A percentile compares a stretch with the other conserved stretches of the same genome.
phyloP scores from a whole-genome alignment of 2,888 invertebrate species.

The Lasioglossum vierecki region DNA sequence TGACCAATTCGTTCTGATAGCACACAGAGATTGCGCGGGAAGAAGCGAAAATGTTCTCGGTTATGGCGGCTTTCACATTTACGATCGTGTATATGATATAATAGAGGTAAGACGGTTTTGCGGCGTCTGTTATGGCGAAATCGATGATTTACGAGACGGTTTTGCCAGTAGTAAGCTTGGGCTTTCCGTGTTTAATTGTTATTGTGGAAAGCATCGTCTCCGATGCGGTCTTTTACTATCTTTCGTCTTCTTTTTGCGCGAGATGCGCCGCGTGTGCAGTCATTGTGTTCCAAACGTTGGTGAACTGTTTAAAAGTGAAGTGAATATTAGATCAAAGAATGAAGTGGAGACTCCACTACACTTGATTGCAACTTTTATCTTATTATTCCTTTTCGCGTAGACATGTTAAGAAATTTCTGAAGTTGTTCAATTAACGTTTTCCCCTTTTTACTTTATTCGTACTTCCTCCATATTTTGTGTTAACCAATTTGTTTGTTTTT shows the following conservation, averaged over 20 bases:
- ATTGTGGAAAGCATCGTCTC: background rate
- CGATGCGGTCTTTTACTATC: background rate
- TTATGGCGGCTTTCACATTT: constrained; percentile 44
- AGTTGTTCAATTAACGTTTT: too few species aligned
- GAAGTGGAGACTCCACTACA: too few species aligned
- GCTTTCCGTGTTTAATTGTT: constrained; percentile 20
- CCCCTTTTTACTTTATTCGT: too few species aligned
- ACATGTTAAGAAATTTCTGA: too few species aligned
- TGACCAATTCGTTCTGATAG: constrained; percentile 11
- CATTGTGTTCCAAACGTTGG: background rate
- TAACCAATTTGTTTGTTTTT: too few species aligned
- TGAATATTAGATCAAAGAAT: too few species aligned
- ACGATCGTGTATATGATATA: background rate
- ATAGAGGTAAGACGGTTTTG: constrained; percentile 11
- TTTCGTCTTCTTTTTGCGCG: background rate
- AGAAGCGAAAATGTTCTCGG: constrained; percentile 40
- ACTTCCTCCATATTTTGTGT: too few species aligned
- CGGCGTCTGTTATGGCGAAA: constrained; percentile 18
- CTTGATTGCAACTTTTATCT: too few species aligned
- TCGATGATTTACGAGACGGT: constrained; percentile 29
- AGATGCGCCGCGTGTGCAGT: background rate
- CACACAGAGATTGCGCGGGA: background rate
- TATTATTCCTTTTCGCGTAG: too few species aligned
- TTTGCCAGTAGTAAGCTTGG: background rate
- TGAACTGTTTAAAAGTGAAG: background rate